Evolutionary conservation across 2,113 vertebrate genomes (phyloP), one percentile per base, ranked within the genome.

Genomic region (Phyllostomus hastatus): DNA sequence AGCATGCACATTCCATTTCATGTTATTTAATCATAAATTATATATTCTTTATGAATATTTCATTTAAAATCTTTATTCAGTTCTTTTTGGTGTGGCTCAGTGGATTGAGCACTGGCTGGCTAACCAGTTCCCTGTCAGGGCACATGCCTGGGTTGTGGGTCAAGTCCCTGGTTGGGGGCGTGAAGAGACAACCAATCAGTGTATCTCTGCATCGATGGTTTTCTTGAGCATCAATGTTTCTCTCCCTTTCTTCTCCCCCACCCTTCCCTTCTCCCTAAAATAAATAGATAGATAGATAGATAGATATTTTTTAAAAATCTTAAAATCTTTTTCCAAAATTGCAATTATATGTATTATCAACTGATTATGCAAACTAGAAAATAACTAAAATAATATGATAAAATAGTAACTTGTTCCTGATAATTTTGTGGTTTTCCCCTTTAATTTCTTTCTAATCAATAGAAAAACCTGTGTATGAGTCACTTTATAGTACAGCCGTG

Each of bases 21-120:
- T 94, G 31, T 80, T n/a, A 57, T 92, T 94, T 80, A 82, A 54
- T 85, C 31, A 89, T 83, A 82, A 90, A 59, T 94, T 26, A 54
- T 28, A 80, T 66, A 48, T 19, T 72, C 17, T 57, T 92, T 69
- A 35, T 69, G 43, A 89, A 83, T 11, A 48, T 67, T 82, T 76
- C 41, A 81, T 52, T 85, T 96, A 33, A 93, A 66, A n/a, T 41
- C 66, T 88, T 91, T 76, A 82, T 67, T n/a, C 64, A 17, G 7
- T 33, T n/a, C 33, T 17, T n/a, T 33, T n/a, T n/a, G 5, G 64
- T n/a, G 33, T 67, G 33, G 64, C 64, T 67, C 61, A 31, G 61
- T 64, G 61, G 28, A 31, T 31, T 64, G 11, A 64, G 28, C 28
- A 31, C 61, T 64, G 61, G 61, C 11, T 1, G 10, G 28, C 28